Conservation (phyloP, 1,140 invertebrate species). For the Achatina immaculata region DNA sequence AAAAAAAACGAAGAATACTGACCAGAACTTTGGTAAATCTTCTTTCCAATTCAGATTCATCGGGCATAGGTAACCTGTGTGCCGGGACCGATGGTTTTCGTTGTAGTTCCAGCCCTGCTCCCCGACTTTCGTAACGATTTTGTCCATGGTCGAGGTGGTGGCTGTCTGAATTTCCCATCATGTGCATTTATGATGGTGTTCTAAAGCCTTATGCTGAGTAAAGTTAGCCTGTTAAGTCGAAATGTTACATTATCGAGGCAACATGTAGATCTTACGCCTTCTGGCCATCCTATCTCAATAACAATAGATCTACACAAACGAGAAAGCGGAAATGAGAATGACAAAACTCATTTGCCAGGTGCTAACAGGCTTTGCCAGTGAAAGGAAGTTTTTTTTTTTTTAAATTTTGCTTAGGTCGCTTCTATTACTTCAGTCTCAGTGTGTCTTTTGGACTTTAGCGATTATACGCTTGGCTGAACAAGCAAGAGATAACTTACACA, state of each 20-base stretch:
- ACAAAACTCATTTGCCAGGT: background rate
- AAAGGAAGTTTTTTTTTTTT: too few relatives aligned
- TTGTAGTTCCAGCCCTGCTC: slow-evolving; percentile 50
- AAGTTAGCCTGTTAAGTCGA: slow-evolving; percentile 1
- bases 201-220: background rate
- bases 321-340: slow-evolving; percentile 46
- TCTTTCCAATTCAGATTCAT: slow-evolving; percentile 87
- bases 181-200: slow-evolving; percentile 47
- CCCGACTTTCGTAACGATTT: slow-evolving; percentile 46
- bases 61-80: slow-evolving; percentile 82
- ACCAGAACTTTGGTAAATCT: slow-evolving; percentile 96
- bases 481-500: too few relatives aligned
- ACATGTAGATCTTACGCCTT: slow-evolving; percentile 32
- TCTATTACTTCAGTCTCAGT: too few relatives aligned
- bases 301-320: slow-evolving; percentile 32
- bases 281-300: slow-evolving; percentile 39
- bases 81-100: slow-evolving; percentile 64
- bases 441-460: too few relatives aligned
- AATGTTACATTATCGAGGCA: slow-evolving; percentile 42
- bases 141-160: slow-evolving; percentile 48
- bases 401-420: too few relatives aligned
- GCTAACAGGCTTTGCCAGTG: background rate
- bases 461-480: too few relatives aligned
- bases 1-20: too few relatives aligned
- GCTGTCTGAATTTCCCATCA: slow-evolving; percentile 61